Conservation (phyloP, 2,797 vertebrate genomes). For the Numenius phaeopus region DNA sequence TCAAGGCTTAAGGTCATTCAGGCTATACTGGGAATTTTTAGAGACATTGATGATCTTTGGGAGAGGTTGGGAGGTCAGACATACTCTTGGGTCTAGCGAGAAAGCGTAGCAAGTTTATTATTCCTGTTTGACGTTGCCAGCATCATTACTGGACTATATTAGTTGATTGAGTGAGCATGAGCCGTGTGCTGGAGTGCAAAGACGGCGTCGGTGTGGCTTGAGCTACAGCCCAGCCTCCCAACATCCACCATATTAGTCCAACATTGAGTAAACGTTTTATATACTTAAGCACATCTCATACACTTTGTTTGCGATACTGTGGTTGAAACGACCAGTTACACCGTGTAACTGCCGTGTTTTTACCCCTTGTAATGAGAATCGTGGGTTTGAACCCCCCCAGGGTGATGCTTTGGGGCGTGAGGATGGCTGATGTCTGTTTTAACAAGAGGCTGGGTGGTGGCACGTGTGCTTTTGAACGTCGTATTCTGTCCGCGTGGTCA, state of each 20-base stretch:
- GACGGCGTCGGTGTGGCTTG: rapidly evolving
- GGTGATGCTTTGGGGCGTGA: neutral
- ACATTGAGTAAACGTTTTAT: rapidly evolving
- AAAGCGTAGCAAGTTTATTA: neutral
- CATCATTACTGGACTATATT: neutral
- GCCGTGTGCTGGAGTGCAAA: neutral
- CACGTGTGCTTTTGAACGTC: neutral
- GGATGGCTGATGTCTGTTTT: neutral
- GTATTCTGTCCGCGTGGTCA: rapidly evolving
- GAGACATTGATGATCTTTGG: neutral
- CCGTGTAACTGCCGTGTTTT: neutral
- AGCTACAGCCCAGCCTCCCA: neutral
- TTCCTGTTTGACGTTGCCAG: neutral
- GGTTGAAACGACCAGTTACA: neutral
- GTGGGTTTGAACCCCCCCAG: neutral
- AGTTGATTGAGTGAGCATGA: neutral
- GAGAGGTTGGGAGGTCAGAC: rapidly evolving
- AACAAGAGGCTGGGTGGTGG: neutral
- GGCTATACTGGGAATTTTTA: neutral
- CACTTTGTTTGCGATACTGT: neutral
- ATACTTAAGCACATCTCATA: neutral
- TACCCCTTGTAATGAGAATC: neutral
- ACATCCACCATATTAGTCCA: neutral
- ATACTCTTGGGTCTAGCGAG: neutral
- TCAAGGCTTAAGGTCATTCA: neutral